Evolutionary conservation across 1,140 invertebrate genomes (phyloP).

Genomic region (Plodia interpunctella): DNA sequence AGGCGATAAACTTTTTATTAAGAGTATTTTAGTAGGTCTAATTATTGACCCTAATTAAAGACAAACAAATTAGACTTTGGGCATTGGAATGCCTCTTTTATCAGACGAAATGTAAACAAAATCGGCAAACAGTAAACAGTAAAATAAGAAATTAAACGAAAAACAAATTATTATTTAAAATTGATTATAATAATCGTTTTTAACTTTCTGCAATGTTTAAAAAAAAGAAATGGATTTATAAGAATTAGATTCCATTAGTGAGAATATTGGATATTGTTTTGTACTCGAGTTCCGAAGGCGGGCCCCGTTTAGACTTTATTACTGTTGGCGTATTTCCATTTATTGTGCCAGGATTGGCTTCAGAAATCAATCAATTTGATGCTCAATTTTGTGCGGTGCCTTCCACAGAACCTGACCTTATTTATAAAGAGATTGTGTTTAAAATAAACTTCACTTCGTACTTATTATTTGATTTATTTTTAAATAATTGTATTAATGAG

Average conservation of each 20-base stretch:
- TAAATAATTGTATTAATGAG: too few species aligned
- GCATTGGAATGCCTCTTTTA: too few species aligned
- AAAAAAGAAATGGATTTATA: neutral
- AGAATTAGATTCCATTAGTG: slow-evolving; percentile 2
- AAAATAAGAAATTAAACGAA: too few species aligned
- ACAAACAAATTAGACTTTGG: too few species aligned
- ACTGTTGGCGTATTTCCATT: slow-evolving; percentile 24
- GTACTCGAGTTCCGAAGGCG: slow-evolving; percentile 1
- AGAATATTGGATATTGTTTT: slow-evolving; percentile 7
- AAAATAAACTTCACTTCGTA: slow-evolving; percentile 12
- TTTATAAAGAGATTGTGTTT: slow-evolving; percentile 1
- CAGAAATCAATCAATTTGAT: slow-evolving; percentile 26
- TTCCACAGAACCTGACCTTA: slow-evolving; percentile 4
- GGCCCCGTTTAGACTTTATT: slow-evolving; percentile 15
- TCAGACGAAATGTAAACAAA: neutral
- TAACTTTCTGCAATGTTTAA: neutral
- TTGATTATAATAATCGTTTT: neutral
- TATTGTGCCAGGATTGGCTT: slow-evolving; percentile 19
- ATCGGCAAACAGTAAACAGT: neutral
- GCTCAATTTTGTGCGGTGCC: slow-evolving; percentile 13
- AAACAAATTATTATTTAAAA: neutral
- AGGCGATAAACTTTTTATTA: too few species aligned
- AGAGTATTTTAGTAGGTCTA: too few species aligned
- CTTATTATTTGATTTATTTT: slow-evolving; percentile 6
- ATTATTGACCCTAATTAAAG: too few species aligned